Conservation (phyloP, 2,888 invertebrate species). For the Minunthozetes semirufus region DNA sequence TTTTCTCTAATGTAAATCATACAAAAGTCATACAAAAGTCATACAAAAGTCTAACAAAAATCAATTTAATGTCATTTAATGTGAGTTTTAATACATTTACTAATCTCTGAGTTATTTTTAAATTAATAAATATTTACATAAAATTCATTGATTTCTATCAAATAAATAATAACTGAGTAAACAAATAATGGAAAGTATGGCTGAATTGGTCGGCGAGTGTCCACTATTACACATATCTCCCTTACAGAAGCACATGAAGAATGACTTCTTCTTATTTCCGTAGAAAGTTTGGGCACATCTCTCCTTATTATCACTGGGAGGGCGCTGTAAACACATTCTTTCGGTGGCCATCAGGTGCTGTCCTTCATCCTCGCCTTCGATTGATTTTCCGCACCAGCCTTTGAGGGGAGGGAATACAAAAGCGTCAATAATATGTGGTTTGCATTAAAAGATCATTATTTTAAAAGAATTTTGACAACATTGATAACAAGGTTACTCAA, state of each 20-base stretch:
- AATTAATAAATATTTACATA: too few species aligned
- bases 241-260: conserved; percentile 82
- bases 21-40: too few species aligned
- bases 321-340: conserved; percentile 74
- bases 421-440: too few species aligned
- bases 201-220: not conserved
- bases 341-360: conserved; percentile 82
- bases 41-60: too few species aligned
- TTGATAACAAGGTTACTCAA: too few species aligned
- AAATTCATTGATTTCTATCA: not conserved
- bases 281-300: conserved; percentile 77
- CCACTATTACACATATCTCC: conserved; percentile 73
- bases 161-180: not conserved
- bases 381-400: conserved; percentile 82
- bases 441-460: too few species aligned
- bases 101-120: too few species aligned
- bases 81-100: too few species aligned
- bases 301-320: conserved; percentile 80
- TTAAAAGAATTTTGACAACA: too few species aligned
- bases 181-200: not conserved
- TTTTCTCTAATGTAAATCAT: too few species aligned
- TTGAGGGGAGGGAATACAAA: not conserved
- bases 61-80: too few species aligned
- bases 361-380: conserved; percentile 69
- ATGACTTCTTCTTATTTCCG: conserved; percentile 62